Evolutionary conservation across 2,113 vertebrate species (phyloP).

Genomic region (Carlito syrichta): DNA sequence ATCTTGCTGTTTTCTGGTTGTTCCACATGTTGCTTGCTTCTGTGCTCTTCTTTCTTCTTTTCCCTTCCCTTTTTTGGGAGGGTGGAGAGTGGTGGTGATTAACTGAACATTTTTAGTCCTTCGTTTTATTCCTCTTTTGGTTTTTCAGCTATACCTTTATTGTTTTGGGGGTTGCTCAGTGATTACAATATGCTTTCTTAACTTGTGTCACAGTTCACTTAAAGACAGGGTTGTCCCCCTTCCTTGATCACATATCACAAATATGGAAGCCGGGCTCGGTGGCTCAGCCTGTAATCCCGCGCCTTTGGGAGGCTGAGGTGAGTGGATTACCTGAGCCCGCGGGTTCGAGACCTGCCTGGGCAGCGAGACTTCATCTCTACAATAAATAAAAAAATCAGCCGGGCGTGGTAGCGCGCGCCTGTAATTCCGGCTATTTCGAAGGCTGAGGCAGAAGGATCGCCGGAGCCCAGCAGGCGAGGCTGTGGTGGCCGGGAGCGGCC

Average conservation of each 20-base stretch:
- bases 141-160: background rate
- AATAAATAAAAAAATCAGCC: no score
- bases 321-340: no score
- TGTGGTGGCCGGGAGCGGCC: no score
- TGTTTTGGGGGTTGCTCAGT: background rate
- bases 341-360: no score
- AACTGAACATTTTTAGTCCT: background rate
- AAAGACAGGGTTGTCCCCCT: background rate
- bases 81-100: background rate
- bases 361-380: no score
- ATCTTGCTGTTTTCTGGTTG: background rate
- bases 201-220: background rate
- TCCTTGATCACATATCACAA: background rate
- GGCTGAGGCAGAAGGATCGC: no score
- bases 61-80: background rate
- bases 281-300: no score
- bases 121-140: background rate
- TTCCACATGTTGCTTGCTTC: background rate
- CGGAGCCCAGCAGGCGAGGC: no score
- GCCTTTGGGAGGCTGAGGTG: no score
- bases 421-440: no score
- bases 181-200: background rate
- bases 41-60: background rate
- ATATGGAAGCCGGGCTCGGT: no score
- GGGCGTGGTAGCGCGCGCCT: no score